Conservation (phyloP, 2,113 vertebrate genomes). For the Aix galericulata region DNA sequence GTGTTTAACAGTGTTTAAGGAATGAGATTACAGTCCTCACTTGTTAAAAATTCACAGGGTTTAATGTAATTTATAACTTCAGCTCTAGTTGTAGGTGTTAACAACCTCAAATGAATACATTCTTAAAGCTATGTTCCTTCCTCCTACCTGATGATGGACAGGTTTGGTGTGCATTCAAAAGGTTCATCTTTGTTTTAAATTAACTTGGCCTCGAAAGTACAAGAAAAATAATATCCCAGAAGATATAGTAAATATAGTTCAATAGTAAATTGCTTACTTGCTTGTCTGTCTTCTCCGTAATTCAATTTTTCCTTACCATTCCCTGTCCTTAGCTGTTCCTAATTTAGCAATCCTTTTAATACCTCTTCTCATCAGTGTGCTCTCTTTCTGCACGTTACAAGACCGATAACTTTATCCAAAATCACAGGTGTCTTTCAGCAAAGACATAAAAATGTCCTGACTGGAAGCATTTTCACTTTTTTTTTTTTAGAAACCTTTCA, state of each 20-base stretch:
- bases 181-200: neutral
- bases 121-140: neutral
- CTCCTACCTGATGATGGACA: neutral
- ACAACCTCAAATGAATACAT: neutral
- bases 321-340: neutral
- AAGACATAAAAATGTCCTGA: neutral
- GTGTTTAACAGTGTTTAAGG: conserved; percentile 45
- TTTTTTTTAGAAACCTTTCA: neutral
- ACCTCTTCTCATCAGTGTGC: neutral
- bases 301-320: neutral
- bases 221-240: neutral
- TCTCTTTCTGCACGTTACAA: neutral
- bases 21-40: conserved; percentile 24
- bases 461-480: neutral
- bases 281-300: neutral
- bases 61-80: conserved; percentile 42
- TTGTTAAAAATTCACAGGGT: conserved; percentile 46
- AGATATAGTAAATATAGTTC: neutral
- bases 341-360: neutral
- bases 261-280: neutral
- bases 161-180: neutral
- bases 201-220: neutral
- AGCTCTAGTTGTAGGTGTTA: neutral
- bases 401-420: neutral
- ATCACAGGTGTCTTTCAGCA: neutral